These are phyloP conservation scores for Pantelozetes paolii DNA, from an alignment of 2,888 invertebrate genomes.

Conservation along the genomic window DNA sequence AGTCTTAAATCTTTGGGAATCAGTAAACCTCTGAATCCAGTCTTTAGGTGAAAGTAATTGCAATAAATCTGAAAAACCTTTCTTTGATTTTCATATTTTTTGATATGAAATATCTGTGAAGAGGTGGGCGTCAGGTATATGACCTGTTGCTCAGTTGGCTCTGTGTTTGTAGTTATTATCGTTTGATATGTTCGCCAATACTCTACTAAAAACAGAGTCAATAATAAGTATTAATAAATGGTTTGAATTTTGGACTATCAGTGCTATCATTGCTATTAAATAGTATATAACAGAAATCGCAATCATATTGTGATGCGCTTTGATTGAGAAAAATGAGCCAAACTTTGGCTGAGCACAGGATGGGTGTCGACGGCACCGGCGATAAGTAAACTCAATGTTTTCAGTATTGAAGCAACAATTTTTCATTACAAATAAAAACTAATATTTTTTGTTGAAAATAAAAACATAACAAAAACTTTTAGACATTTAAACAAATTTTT, in stretches of 20 bases:
- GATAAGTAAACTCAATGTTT: conserved; percentile 15
- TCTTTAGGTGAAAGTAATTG: neutral
- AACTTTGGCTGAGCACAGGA: conserved; percentile 14
- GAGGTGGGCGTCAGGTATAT: conserved; percentile 32
- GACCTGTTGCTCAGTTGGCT: conserved; percentile 14
- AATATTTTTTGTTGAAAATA: neutral
- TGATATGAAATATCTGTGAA: neutral
- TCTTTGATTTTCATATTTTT: neutral
- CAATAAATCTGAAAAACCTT: neutral
- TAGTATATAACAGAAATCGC: neutral
- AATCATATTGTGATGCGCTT: conserved; percentile 22
- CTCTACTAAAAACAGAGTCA: neutral
- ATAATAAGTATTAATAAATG: conserved; percentile 14
- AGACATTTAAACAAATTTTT: neutral
- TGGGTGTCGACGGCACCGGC: conserved; percentile 32
- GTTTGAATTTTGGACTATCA: neutral
- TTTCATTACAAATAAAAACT: neutral
- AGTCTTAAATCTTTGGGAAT: neutral
- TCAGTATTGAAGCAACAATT: conserved; percentile 18
- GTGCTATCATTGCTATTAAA: neutral
- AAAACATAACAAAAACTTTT: neutral
- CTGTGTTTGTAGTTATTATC: neutral
- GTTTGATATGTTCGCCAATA: neutral
- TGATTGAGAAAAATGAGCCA: conserved; percentile 35
- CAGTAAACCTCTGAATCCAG: neutral